Percentiles rank a stretch among this genome's conserved stretches.
phyloP scores from a whole-genome alignment of 2,888 invertebrate genomes.

The Scaptomyza reducta region DNA sequence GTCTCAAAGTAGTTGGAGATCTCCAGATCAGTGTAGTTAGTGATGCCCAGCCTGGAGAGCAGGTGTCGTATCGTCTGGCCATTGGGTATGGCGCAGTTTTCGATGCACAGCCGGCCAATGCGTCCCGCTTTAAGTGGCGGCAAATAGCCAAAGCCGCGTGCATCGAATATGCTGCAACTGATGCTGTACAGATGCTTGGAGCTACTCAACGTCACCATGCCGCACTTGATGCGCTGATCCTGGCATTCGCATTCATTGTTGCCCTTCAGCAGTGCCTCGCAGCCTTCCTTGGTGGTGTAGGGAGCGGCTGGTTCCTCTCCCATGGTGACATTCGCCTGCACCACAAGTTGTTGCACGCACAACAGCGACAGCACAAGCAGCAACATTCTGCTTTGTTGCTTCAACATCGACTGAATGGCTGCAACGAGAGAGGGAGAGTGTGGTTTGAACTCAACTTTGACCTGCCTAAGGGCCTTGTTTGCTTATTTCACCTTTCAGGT shows the following conservation, averaged over 20 bases:
- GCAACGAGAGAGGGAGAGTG: slow-evolving; percentile 15
- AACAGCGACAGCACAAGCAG: slow-evolving; percentile 9
- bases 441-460: slow-evolving; percentile 6
- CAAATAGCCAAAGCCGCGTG: slow-evolving; percentile 62
- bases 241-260: slow-evolving; percentile 63
- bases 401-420: slow-evolving; percentile 46
- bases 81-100: slow-evolving; percentile 66
- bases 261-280: slow-evolving; percentile 57
- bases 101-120: slow-evolving; percentile 49
- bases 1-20: slow-evolving; percentile 64
- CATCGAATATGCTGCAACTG: slow-evolving; percentile 63
- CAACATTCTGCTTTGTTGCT: slow-evolving; percentile 49
- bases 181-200: slow-evolving; percentile 49
- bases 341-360: slow-evolving; percentile 28
- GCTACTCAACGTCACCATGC: slow-evolving; percentile 58
- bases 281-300: slow-evolving; percentile 58
- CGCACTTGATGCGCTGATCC: slow-evolving; percentile 67
- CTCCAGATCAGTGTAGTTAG: slow-evolving; percentile 60
- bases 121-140: slow-evolving; percentile 58
- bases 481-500: slow-evolving; percentile 34
- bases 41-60: slow-evolving; percentile 54
- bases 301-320: slow-evolving; percentile 19
- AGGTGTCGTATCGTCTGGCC: slow-evolving; percentile 51
- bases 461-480: slow-evolving; percentile 7
- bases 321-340: slow-evolving; percentile 50